Base-by-base conservation (phyloP, 2,113 vertebrate genomes). In the Mustela nigripes region DNA sequence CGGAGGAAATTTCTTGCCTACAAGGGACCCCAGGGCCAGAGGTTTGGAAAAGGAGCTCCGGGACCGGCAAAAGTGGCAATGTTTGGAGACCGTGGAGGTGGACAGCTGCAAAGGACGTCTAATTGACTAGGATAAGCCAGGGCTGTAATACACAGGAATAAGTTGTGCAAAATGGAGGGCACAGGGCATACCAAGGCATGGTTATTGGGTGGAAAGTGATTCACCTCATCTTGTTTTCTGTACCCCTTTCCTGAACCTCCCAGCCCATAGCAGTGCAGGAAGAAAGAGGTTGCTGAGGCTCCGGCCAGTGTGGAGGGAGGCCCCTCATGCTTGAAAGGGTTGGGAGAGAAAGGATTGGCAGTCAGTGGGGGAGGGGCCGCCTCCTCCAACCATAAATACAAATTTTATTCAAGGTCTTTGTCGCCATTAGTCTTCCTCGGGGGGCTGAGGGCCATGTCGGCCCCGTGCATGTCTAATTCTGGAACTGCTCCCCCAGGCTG, bases 331-430 rank as follows among this genome's bases (percentile, higher is more conserved):
- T 81, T 79, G 96, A 88, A 94, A 96, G 81, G 92, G 87, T 89
- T 97, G 86, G 79, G n/a, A 97, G 89, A 96, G 63, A 98, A 95
- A 96, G 76, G 82, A 96, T 95, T 97, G 97, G 97, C 97, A 96
- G 71, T 14, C 60, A 73, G 89, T 94, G 92, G 96, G 97, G 96
- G 97, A 96, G 83, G 95, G 76, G 86, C 60, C 60, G 94, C 80
- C 80, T 97, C 91, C 85, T 98, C 81, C 78, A 84, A 97, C 96
- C 97, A 98, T 98, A 98, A 98, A 98, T 98, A 98, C 97, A 98
- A 96, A 98, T 98, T 98, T 97, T 98, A 98, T 98, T 97, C 98
- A 98, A 98, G 98, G 97, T 97, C 98, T 98, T 98, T 98, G 97
- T 98, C 65, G 2, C 97, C 95, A 97, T 97, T 98, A 97, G 94